Base-by-base conservation (phyloP, 2,113 vertebrate genomes). In the Chlorocebus sabaeus region DNA sequence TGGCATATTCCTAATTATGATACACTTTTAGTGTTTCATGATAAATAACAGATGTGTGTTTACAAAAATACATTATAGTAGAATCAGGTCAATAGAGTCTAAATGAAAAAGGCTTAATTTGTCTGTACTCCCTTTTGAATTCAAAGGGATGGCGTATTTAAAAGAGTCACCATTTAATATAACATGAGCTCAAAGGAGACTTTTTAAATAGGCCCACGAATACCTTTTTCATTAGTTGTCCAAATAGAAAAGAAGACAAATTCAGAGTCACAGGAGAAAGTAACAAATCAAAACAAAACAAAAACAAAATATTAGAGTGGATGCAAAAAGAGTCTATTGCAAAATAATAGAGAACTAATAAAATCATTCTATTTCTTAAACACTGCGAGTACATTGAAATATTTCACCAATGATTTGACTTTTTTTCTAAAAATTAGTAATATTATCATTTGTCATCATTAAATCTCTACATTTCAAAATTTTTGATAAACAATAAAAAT, bases 1-100 rank as follows among this genome's bases (percentile, higher is more conserved):
- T 75, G 70, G 52, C 94, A 98, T 96, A 94, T 94, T 98, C 98
- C 90, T 98, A 96, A 98, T 98, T 98, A 97, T 96, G 96, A 96
- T 96, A 97, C 68, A 95, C 85, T 95, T 96, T 98, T 81, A 91
- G 76, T 94, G 38, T 96, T 95, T 96, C 68, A 93, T 83, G 73
- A 96, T 96, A 98, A 98, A 98, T 95, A 98, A 94, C 98, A 98
- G 98, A 98, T 98, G 97, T 98, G 91, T 98, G 97, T 98, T 97
- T 97, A 98, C 22, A 3, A 97, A 97, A 98, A 96, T 97, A 96
- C 78, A 96, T 97, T 97, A 96, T 94, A 93, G 90, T 97, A 91
- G 68, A 97, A 98, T 95, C 96, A 98, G 97, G 97, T 97, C 97
- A 98, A 96, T 95, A 90, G 90, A 96, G 48, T 94, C 86, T 96